Evolutionary conservation across 2,888 invertebrate species (phyloP), one percentile per base, ranked within the genome.

Genomic region (Augiades crinisus): DNA sequence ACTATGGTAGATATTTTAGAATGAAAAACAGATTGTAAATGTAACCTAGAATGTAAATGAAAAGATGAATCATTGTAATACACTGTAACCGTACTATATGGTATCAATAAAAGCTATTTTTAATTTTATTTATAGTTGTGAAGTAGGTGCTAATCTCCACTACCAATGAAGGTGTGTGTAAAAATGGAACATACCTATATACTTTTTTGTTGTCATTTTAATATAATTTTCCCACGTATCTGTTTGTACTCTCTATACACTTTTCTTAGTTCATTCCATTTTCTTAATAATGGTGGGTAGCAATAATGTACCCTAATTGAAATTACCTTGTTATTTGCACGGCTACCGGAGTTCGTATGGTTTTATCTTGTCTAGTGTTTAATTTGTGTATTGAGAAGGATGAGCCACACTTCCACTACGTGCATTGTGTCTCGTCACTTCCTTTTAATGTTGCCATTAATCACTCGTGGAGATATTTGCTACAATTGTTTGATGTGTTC

Each of bases 401-500:
- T 10, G 30, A 30, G 6, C 22, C 38, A 38, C n/a, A 22, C 22
- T 14, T 40, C 14, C n/a, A n/a, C n/a, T n/a, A n/a, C n/a, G n/a
- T n/a, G 14, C 30, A 30, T 10, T 24, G 19, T 21, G 10, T 40
- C 6, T 22, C 5, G 14, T 24, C n/a, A 24, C n/a, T 8, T 40
- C 40, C 13, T 24, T 22, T 40, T 8, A 13, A 10, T 22, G 21
- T 7, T 27, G 14, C n/a, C n/a, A 13, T 43, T 21, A 13, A 30
- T 22, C 10, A 17, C 17, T n/a, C n/a, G 27, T 3, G 14, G 22
- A 30, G 37, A 38, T 27, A 19, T 21, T 27, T 38, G 19, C 19
- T 30, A 14, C 37, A 21, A 30, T 24, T 47, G 19, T 30, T 30
- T 10, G 30, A 47, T 30, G 30, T 47, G 19, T 47, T 38, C 37